These are phyloP conservation scores for Taenioides sp. DNA, from an alignment of 2,797 vertebrate genomes.

Conservation along the genomic window DNA sequence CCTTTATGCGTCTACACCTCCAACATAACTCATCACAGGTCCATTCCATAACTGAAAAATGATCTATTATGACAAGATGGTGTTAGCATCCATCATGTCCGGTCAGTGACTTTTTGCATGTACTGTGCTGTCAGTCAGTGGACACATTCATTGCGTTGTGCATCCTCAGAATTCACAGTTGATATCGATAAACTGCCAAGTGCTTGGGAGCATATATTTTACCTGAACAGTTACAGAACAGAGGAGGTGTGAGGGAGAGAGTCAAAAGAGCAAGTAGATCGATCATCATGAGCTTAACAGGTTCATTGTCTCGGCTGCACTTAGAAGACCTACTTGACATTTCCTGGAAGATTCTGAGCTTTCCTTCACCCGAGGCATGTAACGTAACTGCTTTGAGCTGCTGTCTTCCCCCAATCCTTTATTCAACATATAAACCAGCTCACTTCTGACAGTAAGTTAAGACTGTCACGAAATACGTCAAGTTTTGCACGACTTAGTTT, in stretches of 20 bases:
- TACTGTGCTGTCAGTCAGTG: neutral
- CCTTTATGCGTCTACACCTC: neutral
- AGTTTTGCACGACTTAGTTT: slow-evolving; percentile 2
- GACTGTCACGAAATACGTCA: neutral
- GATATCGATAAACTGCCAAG: slow-evolving; percentile 6
- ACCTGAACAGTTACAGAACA: neutral
- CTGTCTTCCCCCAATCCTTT: neutral
- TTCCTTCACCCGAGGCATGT: slow-evolving; percentile 2
- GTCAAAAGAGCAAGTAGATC: slow-evolving; percentile 3
- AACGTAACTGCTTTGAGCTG: neutral
- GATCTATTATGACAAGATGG: neutral
- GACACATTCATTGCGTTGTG: neutral
- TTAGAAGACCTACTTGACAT: neutral
- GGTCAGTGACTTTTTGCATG: neutral
- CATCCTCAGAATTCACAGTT: neutral
- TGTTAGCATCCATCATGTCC: neutral
- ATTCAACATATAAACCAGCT: neutral
- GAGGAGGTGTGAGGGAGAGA: neutral
- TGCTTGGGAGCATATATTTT: neutral
- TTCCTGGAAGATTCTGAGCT: slow-evolving; percentile 4
- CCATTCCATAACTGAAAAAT: neutral
- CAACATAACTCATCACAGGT: neutral
- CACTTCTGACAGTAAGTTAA: neutral
- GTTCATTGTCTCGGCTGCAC: neutral
- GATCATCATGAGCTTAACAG: neutral